Evolutionary conservation across 2,888 invertebrate species (phyloP), one percentile per base, ranked within the genome.

Genomic region (Drosophila prostipennis): DNA sequence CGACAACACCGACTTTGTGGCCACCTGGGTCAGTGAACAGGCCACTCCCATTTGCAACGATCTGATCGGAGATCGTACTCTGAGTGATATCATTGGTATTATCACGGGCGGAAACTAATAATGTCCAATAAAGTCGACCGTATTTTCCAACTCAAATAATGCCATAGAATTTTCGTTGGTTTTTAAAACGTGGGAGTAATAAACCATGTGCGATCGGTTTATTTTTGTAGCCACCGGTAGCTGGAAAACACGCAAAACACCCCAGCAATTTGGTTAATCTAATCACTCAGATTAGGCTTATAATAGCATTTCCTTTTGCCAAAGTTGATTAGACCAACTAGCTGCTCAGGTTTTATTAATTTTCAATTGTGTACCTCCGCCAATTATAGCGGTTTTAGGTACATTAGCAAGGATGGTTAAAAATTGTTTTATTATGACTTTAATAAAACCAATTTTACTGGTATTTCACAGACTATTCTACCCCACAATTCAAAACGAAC

Each of bases 1-100:
- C 60, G 91, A 91, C 16, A 91, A 90, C 65, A 86, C 88, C 16
- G 79, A 89, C 0, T 68, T 77, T 11, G 63, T 89, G 1, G 79
- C 88, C 6, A 37, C 77, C 0, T 72, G 76, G 26, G 70, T 83
- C n/a, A 78, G 89, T 58, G 54, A 43, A 13, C n/a, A 55, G 1
- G 61, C 74, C 16, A 74, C 90, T 14, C 87, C 89, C 6, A 10
- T 79, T 2, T 74, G 78, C 14, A 91, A 91, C 77, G 74, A 77
- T 0, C 6, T 79, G 6, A 79, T 91, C 61, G 89, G 87, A 1
- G 89, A 90, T 11, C 80, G 72, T 16, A 51, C 80, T 0, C 6
- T 91, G 13, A 49, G 52, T 11, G 91, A 90, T 67, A 6, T 91
- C 10, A 52, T 91, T 36, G 82, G 8, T 2, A 52, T 83, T 1